A percentile compares a stretch with the other conserved stretches of the same genome.
Conservation (phyloP, 2,797 vertebrate genomes). For the Neosilurus mollespiculum region DNA sequence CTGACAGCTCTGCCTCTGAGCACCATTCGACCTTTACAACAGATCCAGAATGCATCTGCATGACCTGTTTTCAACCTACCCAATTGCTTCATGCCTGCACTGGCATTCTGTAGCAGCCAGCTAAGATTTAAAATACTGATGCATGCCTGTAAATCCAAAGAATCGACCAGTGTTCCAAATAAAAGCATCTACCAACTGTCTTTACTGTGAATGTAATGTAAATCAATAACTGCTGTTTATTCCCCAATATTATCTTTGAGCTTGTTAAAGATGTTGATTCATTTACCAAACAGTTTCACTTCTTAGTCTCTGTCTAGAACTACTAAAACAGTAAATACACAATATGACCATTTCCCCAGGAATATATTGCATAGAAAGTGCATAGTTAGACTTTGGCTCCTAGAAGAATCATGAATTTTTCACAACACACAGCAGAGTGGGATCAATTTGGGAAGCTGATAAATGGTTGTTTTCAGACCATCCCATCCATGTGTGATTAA, state of each 20-base stretch:
- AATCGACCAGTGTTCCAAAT: background rate
- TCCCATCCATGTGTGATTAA: no score
- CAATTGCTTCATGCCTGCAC: background rate
- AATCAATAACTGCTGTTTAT: background rate
- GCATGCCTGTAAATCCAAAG: background rate
- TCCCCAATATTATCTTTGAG: background rate
- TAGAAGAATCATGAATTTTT: background rate
- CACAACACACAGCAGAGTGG: background rate
- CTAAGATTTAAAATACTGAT: background rate
- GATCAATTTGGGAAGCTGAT: background rate
- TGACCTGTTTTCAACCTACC: no score
- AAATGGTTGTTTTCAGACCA: background rate
- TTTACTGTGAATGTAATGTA: background rate
- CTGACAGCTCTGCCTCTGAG: background rate
- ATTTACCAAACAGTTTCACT: background rate
- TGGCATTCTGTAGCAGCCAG: background rate
- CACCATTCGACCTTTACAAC: background rate
- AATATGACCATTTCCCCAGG: background rate
- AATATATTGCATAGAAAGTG: background rate
- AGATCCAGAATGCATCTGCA: background rate
- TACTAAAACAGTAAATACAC: background rate
- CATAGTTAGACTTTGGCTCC: background rate
- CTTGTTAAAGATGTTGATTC: background rate
- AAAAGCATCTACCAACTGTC: background rate
- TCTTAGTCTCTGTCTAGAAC: background rate